Evolutionary conservation across 1,140 invertebrate genomes (phyloP).

Genomic region (Cyrtorhinus lividipennis): DNA sequence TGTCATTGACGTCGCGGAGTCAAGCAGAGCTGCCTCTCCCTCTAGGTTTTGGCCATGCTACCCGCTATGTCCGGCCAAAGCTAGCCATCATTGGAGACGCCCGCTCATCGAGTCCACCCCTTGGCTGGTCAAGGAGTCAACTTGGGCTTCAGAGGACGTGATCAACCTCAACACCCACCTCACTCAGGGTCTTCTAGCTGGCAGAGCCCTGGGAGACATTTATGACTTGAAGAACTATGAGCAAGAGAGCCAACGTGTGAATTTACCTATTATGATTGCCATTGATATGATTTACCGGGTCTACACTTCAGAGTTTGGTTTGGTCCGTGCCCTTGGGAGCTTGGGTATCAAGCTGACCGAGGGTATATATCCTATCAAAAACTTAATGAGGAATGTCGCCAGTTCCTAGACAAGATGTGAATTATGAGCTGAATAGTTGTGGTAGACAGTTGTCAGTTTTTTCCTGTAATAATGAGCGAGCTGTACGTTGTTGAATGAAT

Average conservation of each 20-base stretch:
- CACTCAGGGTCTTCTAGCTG: conserved; percentile 51
- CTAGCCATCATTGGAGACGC: conserved; percentile 77
- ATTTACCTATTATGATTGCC: conserved; percentile 72
- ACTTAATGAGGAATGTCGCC: no score
- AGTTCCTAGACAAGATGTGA: no score
- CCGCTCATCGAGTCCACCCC: conserved; percentile 91
- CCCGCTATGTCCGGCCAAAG: conserved; percentile 55
- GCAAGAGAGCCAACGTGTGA: conserved; percentile 63
- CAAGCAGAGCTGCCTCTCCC: conserved; percentile 78
- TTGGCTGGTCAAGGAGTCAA: conserved; percentile 95
- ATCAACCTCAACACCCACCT: conserved; percentile 51
- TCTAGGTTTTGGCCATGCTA: conserved; percentile 76
- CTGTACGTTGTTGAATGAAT: no score
- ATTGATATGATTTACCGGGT: conserved; percentile 78
- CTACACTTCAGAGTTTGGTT: conserved; percentile 36
- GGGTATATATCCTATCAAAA: conserved; percentile 63
- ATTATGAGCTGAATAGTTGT: no score
- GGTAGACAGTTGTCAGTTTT: no score
- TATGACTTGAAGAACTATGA: conserved; percentile 72
- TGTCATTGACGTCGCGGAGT: conserved; percentile 42
- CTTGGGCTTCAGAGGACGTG: conserved; percentile 87
- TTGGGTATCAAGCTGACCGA: conserved; percentile 75
- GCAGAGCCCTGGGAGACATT: conserved; percentile 45
- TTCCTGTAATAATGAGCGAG: no score
- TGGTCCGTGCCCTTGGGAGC: conserved; percentile 55